Evolutionary conservation across 2,888 invertebrate genomes (phyloP).

Genomic region (Beris chalybata): DNA sequence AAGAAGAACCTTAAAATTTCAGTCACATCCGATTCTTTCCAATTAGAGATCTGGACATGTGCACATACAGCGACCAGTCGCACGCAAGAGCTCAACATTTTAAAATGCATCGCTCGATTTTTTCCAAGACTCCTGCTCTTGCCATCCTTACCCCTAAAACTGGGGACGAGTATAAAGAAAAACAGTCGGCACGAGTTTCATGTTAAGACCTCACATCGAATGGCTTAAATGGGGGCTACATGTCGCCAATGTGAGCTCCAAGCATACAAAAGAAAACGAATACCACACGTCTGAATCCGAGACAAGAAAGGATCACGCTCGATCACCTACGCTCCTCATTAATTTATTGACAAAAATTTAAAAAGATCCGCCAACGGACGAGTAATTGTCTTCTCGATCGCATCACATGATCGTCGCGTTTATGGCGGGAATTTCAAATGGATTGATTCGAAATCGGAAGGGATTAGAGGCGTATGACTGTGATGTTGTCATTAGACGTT

Average conservation of each 20-base stretch:
- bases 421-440: no score
- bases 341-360: slow-evolving; percentile 38
- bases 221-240: slow-evolving; percentile 17
- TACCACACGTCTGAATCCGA: background rate
- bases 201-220: slow-evolving; percentile 37
- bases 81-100: slow-evolving; percentile 11
- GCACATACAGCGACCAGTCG: background rate
- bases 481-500: no score
- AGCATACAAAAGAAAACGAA: background rate
- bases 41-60: slow-evolving; percentile 1
- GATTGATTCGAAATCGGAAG: no score
- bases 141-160: slow-evolving; percentile 9
- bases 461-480: no score
- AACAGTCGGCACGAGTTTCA: slow-evolving; percentile 38
- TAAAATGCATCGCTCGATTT: slow-evolving; percentile 23
- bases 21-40: slow-evolving; percentile 9
- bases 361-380: slow-evolving; percentile 35
- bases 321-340: slow-evolving; percentile 36
- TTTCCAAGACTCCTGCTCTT: slow-evolving; percentile 11
- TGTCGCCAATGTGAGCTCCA: slow-evolving; percentile 20
- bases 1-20: slow-evolving; percentile 1
- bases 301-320: slow-evolving; percentile 29
- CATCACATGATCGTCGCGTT: background rate
- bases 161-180: slow-evolving; percentile 10
- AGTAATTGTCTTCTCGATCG: slow-evolving; percentile 17